Evolutionary conservation across 2,797 vertebrate species (phyloP), one percentile per base, ranked within the genome.

Genomic region (Phalloptychus januarius): DNA sequence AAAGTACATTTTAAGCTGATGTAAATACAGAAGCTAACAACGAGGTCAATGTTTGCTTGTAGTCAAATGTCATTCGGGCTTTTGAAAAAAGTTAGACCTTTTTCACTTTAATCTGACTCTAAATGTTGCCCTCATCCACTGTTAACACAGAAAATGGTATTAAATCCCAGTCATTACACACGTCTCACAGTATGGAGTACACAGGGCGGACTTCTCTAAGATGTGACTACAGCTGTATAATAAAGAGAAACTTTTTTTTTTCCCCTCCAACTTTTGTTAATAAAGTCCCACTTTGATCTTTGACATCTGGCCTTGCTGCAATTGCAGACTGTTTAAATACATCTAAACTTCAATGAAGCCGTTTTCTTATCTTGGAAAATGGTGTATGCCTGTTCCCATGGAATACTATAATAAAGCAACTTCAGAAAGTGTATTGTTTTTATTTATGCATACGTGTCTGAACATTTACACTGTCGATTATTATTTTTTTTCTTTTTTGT

Each of bases 331-430:
- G 72, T 90, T 85, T 87, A 88, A 88, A 86, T 89, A 77, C 85
- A 89, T 91, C 92, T 95, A 93, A 89, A 89, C 92, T 91, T 90
- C 89, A 92, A 74, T 90, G 77, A 87, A 93, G 88, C 76, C 86
- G 92, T 95, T 63, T 95, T 95, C 93, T 90, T 91, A 91, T 94
- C 89, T 94, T 95, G 92, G 91, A 95, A 95, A 96, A 95, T 94
- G 90, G 86, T 95, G 92, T 93, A 90, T 89, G 90, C 89, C 92
- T 95, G 95, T 96, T 96, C 95, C 96, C 94, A 96, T 96, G 96
- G 95, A 96, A 96, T 96, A 96, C 78, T 87, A 90, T 90, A 94
- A 93, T 94, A 93, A 93, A 91, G 83, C 86, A 67, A 79, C 84
- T 79, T 85, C 46, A 90, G 91, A 87, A 77, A 2, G 10, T 76